These are phyloP conservation scores for Turritopsis rubra DNA, from an alignment of 30 jellyfish, hydroid and myxozoan genomes.

Conservation along the genomic window DNA sequence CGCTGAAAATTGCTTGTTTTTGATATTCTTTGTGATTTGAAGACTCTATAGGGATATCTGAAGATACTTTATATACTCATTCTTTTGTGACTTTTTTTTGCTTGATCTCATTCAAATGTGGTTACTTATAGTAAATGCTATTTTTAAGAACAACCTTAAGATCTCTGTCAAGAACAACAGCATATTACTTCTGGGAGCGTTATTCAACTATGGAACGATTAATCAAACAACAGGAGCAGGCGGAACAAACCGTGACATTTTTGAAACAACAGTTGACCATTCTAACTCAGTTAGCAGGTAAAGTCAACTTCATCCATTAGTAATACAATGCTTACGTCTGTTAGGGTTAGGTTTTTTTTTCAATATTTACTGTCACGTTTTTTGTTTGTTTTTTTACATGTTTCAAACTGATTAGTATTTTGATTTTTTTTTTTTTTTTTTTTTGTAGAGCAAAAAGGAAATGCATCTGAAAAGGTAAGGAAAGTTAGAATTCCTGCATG, in stretches of 20 bases:
- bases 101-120: not conserved
- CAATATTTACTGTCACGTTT: no score
- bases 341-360: not conserved
- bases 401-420: not conserved
- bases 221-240: not conserved
- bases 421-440: not conserved
- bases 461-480: constrained; percentile 1
- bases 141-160: not conserved
- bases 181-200: not conserved
- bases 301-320: not conserved
- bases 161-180: not conserved
- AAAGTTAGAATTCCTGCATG: no score
- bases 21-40: not conserved
- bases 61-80: not conserved
- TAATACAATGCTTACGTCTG: not conserved
- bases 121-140: not conserved
- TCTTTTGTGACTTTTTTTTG: not conserved
- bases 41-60: no score
- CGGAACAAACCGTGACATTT: not conserved
- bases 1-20: no score
- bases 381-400: no score
- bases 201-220: not conserved
- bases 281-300: constrained; percentile 3
- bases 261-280: constrained; percentile 13
- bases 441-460: constrained; percentile 16